Evolutionary conservation across 1,140 invertebrate species (phyloP), one percentile per base, ranked within the genome.

Genomic region (Ips nitidus): DNA sequence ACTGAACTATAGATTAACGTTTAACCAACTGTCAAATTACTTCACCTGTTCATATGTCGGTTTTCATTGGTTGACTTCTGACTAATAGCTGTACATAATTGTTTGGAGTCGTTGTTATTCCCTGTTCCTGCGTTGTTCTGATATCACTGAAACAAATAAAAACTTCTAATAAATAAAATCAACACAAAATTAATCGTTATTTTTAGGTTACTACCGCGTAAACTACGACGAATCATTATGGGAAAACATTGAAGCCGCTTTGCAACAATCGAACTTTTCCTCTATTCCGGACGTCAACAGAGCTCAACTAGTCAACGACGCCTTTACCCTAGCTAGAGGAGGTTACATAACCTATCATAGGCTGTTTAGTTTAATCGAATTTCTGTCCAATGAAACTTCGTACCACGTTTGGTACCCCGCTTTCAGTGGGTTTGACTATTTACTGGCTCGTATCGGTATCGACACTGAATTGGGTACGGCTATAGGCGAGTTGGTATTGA

Each of bases 221-320:
- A 91, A 90, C 76, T 95, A 95, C 77, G 89, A 92, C 68, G 77
- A 82, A 2, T 74, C 75, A 2, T 87, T 85, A 40, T 94, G 92
- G 92, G 76, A 86, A 57, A 81, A 82, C 38, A 83, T 90, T 40
- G 83, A 84, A 36, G 45, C 80, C 0, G 81, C 82, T n/a, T 77
- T 93, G 2, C 77, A 80, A 1, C 81, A 83, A 45, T 72, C 76
- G 1, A 79, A 86, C 61, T 81, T 83, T 68, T 73, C 80, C 72
- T 80, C 81, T 4, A 90, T 92, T 50, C 85, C 88, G 72, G 85
- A 85, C 62, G 78, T 90, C 0, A 95, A 92, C 79, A 85, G 92
- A 75, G 91, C 91, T 1, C 91, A 93, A 79, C 83, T 94, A 7
- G 84, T 94, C 2, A 91, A 94, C 73, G 94, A 95, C 81, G 83